Base-by-base conservation (phyloP, 2,113 vertebrate species). In the Catharus fuscescens region DNA sequence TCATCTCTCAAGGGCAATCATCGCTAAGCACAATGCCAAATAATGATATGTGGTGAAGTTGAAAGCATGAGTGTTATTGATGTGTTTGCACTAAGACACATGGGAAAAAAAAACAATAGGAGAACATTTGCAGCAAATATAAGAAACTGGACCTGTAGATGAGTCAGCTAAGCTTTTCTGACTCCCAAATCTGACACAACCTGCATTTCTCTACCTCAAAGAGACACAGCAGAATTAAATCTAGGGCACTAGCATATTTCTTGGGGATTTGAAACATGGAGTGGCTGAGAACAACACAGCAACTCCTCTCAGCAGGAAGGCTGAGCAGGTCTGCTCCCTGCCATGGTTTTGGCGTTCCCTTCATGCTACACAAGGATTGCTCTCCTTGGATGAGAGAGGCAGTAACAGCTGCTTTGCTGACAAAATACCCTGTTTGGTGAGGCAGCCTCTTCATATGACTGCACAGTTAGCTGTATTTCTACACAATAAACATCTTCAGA, bases 1-100 rank as follows among this genome's bases (percentile, higher is more conserved):
- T 53, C 47, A 66, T 76, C 34, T 92, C 73, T 76, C 52, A 84
- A 79, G 79, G 73, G 93, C 93, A 93, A 23, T 25, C 60, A 86
- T 53, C 8, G 3, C 84, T 92, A 59, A 82, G 80, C 32, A 76
- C 79, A 89, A 86, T 50, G 36, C 48, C 62, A 84, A 82, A 76
- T 42, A 87, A 62, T 3, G 34, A 60, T 67, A 74, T 4, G 18
- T 12, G 72, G 44, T 80, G 24, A 74, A 90, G 62, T 9, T 89
- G 40, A 60, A 92, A 73, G 45, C 56, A 73, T 3, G 2, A 88
- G 81, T 66, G 61, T 19, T 70, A 76, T 6, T 88, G n/a, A 86
- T 76, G 74, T 52, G 73, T 8, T 47, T 59, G 50, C 47, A 24
- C n/a, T 42, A 60, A 52, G 45, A 65, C 5, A 28, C 14, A 28